A percentile compares a stretch with the other conserved stretches of the same genome.
Evolutionary conservation across 2,888 invertebrate genomes (phyloP).

Genomic region (Saturnia pavonia): DNA sequence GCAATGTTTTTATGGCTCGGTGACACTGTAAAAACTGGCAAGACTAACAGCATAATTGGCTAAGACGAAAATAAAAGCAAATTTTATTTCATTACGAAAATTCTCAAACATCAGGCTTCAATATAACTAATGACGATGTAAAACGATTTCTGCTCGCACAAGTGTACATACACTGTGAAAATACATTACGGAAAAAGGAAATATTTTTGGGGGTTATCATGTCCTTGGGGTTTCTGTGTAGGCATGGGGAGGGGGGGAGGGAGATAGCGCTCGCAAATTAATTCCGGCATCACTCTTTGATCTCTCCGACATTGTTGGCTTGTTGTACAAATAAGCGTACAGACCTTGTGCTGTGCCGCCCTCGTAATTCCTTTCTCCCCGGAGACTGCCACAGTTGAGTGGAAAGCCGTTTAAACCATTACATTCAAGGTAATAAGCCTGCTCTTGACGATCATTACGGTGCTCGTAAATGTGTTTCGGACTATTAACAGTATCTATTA

Average conservation of each 20-base stretch:
- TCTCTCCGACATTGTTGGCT: constrained; percentile 68
- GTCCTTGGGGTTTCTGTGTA: constrained; percentile 40
- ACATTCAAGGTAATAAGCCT: constrained; percentile 43
- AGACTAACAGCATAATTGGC: too few relatives aligned
- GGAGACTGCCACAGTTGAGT: constrained; percentile 41
- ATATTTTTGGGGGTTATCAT: constrained; percentile 55
- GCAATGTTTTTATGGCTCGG: too few relatives aligned
- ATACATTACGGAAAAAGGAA: constrained; percentile 47
- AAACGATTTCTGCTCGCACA: neutral
- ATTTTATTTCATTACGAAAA: neutral
- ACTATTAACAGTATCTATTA: neutral
- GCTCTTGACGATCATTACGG: neutral
- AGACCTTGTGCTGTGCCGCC: constrained; percentile 36
- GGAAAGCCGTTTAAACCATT: constrained; percentile 51
- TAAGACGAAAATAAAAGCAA: neutral
- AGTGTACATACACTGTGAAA: constrained; percentile 29
- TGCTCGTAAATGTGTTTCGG: neutral
- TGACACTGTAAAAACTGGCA: too few relatives aligned
- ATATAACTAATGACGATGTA: neutral
- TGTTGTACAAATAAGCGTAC: constrained; percentile 66
- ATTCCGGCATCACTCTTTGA: constrained; percentile 71
- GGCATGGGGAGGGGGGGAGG: constrained; percentile 37
- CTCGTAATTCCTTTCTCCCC: constrained; percentile 48
- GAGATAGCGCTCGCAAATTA: constrained; percentile 70
- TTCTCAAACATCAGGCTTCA: neutral